Percentiles rank a stretch among this genome's conserved stretches.
Evolutionary conservation across 2,113 vertebrate genomes (phyloP).

Genomic region (Bos indicus): DNA sequence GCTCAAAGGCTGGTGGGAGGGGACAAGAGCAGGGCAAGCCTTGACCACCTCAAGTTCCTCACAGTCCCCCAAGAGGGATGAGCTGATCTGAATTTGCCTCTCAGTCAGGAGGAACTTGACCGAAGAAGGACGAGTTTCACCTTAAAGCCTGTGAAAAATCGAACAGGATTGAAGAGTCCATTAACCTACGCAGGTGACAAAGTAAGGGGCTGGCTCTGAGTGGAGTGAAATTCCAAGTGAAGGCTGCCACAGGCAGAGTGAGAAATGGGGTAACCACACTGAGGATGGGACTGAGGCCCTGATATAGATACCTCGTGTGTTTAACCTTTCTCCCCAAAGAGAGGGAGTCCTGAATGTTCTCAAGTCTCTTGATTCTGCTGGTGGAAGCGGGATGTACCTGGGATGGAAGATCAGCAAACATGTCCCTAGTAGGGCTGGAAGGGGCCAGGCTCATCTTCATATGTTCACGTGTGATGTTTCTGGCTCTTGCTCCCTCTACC

Average conservation of each 20-base stretch:
- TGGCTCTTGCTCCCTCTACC: not conserved
- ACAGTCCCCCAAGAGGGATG: not conserved
- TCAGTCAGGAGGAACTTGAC: slow-evolving; percentile 8
- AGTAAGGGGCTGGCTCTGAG: not conserved
- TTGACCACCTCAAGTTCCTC: not conserved
- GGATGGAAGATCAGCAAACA: not conserved
- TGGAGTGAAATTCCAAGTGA: not conserved
- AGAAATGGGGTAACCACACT: fast-evolving
- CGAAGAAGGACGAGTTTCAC: not conserved
- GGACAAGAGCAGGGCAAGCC: not conserved
- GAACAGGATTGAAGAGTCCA: not conserved
- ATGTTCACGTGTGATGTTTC: not conserved
- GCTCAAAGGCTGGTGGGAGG: not conserved
- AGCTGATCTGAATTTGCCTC: not conserved
- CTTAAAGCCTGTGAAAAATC: slow-evolving; percentile 43
- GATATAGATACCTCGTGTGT: not conserved
- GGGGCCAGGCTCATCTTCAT: not conserved
- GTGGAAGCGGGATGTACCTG: not conserved
- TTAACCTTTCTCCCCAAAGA: not conserved
- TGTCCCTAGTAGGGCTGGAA: not conserved
- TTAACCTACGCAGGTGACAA: not conserved
- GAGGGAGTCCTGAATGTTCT: not conserved
- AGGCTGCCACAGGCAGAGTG: not conserved
- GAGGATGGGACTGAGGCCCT: not conserved
- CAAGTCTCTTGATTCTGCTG: not conserved